Evolutionary conservation across 2,113 vertebrate species (phyloP).

Genomic region (Eubucco bourcierii): DNA sequence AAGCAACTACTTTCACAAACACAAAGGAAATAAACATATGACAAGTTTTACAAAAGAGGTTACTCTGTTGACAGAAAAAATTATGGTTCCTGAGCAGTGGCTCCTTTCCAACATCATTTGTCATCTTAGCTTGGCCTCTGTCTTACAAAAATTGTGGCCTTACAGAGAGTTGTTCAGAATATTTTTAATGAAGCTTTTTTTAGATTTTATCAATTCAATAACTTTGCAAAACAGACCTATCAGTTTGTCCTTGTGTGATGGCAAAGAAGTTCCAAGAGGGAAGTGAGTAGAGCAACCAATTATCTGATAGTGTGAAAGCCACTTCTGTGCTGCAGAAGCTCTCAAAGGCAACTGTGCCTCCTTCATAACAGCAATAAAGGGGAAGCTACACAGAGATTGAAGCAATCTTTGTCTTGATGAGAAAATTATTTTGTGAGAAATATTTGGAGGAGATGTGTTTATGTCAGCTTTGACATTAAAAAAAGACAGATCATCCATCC

Average conservation of each 20-base stretch:
- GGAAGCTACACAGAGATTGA: constrained; percentile 69
- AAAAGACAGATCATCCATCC: constrained; percentile 57
- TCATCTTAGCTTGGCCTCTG: not conserved
- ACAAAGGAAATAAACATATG: constrained; percentile 13
- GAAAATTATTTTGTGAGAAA: constrained; percentile 75
- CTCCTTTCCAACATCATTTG: not conserved
- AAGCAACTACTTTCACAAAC: constrained; percentile 43
- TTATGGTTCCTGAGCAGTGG: constrained; percentile 17
- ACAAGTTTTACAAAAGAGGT: constrained; percentile 16
- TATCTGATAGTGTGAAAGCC: constrained; percentile 61
- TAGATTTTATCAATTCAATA: not conserved
- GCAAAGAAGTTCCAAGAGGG: constrained; percentile 43
- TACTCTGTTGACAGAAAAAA: constrained; percentile 28
- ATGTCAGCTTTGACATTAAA: constrained; percentile 77
- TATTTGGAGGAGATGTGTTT: constrained; percentile 59
- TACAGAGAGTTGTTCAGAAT: not conserved
- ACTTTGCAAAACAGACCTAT: not conserved
- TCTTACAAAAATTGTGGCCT: constrained; percentile 2
- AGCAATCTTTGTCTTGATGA: constrained; percentile 75
- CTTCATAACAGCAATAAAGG: constrained; percentile 59
- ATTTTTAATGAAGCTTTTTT: not conserved
- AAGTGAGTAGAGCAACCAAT: constrained; percentile 51
- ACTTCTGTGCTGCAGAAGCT: constrained; percentile 68
- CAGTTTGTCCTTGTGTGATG: not conserved
- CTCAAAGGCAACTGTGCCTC: constrained; percentile 67